Conservation (phyloP, 2,113 vertebrate genomes). For the Serilophus lunatus region DNA sequence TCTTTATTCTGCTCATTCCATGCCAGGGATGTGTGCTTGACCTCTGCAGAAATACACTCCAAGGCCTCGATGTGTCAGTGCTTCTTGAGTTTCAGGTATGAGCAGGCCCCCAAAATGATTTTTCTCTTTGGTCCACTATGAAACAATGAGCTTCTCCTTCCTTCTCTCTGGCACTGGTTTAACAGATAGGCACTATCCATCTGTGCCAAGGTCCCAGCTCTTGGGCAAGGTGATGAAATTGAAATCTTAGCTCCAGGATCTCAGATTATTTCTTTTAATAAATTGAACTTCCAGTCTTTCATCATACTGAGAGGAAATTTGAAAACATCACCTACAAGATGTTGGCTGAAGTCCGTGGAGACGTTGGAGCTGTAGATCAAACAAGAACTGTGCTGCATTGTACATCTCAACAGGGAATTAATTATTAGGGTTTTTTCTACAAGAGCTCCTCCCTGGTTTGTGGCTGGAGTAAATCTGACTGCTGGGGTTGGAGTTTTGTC, state of each 20-base stretch:
- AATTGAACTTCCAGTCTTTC: not conserved
- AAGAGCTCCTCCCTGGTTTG: not conserved
- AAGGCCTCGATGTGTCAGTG: not conserved
- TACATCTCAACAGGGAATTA: not conserved
- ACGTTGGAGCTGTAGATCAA: not conserved
- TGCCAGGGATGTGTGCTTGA: not conserved
- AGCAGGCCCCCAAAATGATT: not conserved
- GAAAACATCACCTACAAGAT: not conserved
- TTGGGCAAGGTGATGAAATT: not conserved
- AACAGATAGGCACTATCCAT: not conserved
- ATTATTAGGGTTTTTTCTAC: not conserved
- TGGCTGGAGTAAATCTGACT: not conserved
- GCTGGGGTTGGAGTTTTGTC: not conserved
- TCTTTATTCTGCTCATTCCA: not conserved
- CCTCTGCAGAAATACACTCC: not conserved
- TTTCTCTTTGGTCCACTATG: not conserved
- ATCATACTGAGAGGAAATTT: not conserved
- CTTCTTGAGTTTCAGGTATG: not conserved
- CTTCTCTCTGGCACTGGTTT: not conserved
- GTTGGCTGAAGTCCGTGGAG: not conserved
- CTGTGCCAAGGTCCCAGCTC: not conserved
- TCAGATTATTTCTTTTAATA: not conserved
- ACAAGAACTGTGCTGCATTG: rapidly evolving
- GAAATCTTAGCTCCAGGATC: not conserved
- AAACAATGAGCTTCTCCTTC: not conserved